These are phyloP conservation scores for Melanerpes aurifrons DNA, from an alignment of 2,113 vertebrate genomes.

Conservation along the genomic window DNA sequence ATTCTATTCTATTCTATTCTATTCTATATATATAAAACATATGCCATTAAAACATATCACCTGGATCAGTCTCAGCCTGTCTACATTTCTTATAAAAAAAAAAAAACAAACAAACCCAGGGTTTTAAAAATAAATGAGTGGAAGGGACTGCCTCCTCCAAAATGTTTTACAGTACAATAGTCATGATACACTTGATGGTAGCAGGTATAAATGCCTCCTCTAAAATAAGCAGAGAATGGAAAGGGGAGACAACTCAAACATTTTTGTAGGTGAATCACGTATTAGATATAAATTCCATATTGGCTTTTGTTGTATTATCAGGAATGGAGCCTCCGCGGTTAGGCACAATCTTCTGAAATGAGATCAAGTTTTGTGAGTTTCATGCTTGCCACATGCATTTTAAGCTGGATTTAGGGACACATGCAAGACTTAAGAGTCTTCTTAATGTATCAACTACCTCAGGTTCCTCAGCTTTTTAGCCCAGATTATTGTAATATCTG, in stretches of 20 bases:
- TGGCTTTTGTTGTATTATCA: neutral
- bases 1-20: no score
- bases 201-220: neutral
- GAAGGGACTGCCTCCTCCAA: neutral
- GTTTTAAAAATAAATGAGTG: neutral
- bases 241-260: neutral
- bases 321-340: neutral
- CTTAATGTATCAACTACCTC: neutral
- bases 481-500: neutral
- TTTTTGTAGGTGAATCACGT: neutral
- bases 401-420: neutral
- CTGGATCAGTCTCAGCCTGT: neutral
- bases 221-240: neutral
- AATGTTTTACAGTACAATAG: neutral
- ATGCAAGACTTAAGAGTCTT: neutral
- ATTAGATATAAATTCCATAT: neutral
- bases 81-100: neutral
- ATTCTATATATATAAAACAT: neutral
- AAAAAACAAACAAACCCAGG: neutral
- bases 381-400: neutral
- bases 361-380: neutral
- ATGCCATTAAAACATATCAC: neutral
- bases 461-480: neutral
- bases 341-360: neutral
- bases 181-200: neutral